These are phyloP conservation scores for Aricia artaxerxes DNA, from an alignment of 2,888 invertebrate species.

Conservation along the genomic window DNA sequence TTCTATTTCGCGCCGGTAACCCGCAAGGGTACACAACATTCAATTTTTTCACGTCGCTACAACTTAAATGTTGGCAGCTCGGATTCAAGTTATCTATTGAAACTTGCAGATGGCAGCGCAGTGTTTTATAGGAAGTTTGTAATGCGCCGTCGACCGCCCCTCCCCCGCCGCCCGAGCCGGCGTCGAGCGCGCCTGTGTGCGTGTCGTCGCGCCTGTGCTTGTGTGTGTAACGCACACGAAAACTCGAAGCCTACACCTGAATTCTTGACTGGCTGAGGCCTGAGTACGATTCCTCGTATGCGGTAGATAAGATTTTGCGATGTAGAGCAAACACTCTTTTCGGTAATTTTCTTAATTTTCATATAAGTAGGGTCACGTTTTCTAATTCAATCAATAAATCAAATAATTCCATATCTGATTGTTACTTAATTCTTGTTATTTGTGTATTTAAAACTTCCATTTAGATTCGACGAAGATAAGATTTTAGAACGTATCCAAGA, in stretches of 20 bases:
- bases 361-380: neutral
- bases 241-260: slow-evolving; percentile 43
- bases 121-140: slow-evolving; percentile 73
- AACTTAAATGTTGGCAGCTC: slow-evolving; percentile 67
- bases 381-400: too few relatives aligned
- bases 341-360: neutral
- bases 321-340: neutral
- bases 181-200: slow-evolving; percentile 42
- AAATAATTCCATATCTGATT: neutral
- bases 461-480: neutral
- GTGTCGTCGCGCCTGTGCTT: slow-evolving; percentile 42
- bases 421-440: neutral
- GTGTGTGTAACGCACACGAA: slow-evolving; percentile 47
- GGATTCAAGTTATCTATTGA: slow-evolving; percentile 77
- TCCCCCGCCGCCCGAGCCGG: slow-evolving; percentile 44
- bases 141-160: slow-evolving; percentile 51
- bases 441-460: neutral
- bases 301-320: slow-evolving; percentile 1
- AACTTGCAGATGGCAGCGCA: slow-evolving; percentile 79
- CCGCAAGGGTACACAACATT: slow-evolving; percentile 65
- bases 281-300: slow-evolving; percentile 5
- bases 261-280: slow-evolving; percentile 34
- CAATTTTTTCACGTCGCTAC: slow-evolving; percentile 55
- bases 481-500: neutral
- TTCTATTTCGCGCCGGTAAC: slow-evolving; percentile 61